Percentiles rank a stretch among this genome's conserved stretches.
Conservation (phyloP, 2,797 vertebrate genomes). For the Premnoplex brunnescens region DNA sequence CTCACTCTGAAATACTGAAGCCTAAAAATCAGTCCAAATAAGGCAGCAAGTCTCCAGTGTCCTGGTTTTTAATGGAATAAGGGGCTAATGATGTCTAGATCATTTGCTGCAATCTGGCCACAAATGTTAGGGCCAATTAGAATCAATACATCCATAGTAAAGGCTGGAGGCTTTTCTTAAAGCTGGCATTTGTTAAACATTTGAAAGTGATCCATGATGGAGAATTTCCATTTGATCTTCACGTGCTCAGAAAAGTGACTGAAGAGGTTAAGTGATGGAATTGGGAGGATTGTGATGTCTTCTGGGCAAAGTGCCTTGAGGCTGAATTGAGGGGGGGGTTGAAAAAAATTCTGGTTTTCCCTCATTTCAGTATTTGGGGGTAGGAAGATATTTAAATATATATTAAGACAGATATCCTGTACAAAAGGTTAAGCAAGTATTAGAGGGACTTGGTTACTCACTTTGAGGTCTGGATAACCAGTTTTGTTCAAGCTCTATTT, state of each 20-base stretch:
- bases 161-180: neutral
- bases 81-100: neutral
- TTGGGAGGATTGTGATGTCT: neutral
- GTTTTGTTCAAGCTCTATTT: constrained; percentile 39
- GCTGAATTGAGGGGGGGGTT: neutral
- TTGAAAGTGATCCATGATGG: neutral
- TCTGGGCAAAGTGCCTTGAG: neutral
- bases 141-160: neutral
- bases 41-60: neutral
- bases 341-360: neutral
- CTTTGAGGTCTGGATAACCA: neutral
- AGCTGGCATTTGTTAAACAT: neutral
- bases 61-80: neutral
- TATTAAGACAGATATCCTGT: neutral
- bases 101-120: neutral
- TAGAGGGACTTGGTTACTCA: neutral
- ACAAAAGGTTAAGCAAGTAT: neutral
- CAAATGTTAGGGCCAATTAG: neutral
- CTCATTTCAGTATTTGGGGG: neutral
- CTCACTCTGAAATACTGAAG: neutral
- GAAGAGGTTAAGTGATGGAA: neutral
- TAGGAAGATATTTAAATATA: neutral
- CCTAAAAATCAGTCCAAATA: neutral
- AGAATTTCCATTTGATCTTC: neutral
- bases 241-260: neutral